These are phyloP conservation scores for Schrankia costaestrigalis DNA, from an alignment of 2,888 invertebrate genomes.

Conservation along the genomic window DNA sequence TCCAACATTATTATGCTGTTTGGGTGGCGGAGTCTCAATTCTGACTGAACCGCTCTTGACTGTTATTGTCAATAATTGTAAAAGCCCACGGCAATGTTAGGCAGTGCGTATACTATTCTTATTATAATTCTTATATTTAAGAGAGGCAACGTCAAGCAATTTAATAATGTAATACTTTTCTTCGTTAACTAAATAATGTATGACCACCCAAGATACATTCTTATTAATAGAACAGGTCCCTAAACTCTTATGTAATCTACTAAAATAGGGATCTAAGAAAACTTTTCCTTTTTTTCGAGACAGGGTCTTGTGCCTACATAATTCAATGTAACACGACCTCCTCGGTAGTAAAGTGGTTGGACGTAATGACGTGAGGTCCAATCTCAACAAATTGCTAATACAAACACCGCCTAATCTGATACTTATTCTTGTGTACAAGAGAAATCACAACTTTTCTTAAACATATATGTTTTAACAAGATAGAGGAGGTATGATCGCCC, in stretches of 20 bases:
- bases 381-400: slow-evolving; percentile 24
- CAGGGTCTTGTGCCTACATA: slow-evolving; percentile 5
- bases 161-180: too few relatives aligned
- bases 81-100: too few relatives aligned
- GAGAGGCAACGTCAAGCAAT: too few relatives aligned
- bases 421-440: slow-evolving; percentile 23
- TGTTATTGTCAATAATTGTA: too few relatives aligned
- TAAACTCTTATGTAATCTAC: slow-evolving; percentile 3
- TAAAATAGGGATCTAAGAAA: slow-evolving; percentile 4
- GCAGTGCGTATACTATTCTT: too few relatives aligned
- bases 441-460: slow-evolving; percentile 32
- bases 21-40: too few relatives aligned
- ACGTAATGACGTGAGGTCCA: slow-evolving; percentile 20
- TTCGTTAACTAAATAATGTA: too few relatives aligned
- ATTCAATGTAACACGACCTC: slow-evolving; percentile 10
- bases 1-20: too few relatives aligned
- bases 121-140: too few relatives aligned
- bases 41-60: too few relatives aligned
- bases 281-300: slow-evolving; percentile 1
- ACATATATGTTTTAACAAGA: slow-evolving; percentile 30
- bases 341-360: slow-evolving; percentile 9
- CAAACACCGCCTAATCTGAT: slow-evolving; percentile 34
- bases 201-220: too few relatives aligned
- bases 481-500: slow-evolving; percentile 30
- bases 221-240: slow-evolving; percentile 1